These are phyloP conservation scores for Colossoma macropomum DNA, from an alignment of 2,113 vertebrate genomes.

Conservation along the genomic window DNA sequence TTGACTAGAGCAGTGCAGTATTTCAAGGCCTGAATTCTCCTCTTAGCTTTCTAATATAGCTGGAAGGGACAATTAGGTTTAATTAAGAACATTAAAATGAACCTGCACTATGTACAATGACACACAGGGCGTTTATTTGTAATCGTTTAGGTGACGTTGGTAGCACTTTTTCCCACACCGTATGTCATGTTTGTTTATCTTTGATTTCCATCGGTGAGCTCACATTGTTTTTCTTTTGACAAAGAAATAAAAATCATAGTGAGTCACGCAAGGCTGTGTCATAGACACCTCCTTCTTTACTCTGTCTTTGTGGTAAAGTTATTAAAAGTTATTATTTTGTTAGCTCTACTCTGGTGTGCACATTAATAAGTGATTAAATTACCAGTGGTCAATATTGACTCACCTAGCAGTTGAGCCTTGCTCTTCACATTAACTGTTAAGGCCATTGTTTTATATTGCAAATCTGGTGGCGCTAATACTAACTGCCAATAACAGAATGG, in stretches of 20 bases:
- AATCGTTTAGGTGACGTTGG: conserved; percentile 20
- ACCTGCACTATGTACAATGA: neutral
- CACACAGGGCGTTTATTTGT: conserved; percentile 3
- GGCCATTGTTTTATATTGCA: conserved; percentile 41
- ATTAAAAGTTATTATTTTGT: conserved; percentile 8
- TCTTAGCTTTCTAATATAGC: neutral
- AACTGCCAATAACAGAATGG: conserved; percentile 45
- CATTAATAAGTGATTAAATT: conserved; percentile 35
- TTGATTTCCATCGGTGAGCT: conserved; percentile 38
- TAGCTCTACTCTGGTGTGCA: conserved; percentile 4
- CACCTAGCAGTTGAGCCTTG: conserved; percentile 5
- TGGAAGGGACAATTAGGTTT: conserved; percentile 40
- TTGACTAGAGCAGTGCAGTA: conserved; percentile 48
- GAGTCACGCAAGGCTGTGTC: conserved; percentile 42
- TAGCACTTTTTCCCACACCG: conserved; percentile 12
- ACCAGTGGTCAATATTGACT: conserved; percentile 55
- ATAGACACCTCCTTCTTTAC: neutral
- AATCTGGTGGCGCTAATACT: conserved; percentile 6
- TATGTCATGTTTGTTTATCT: neutral
- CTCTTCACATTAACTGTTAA: conserved; percentile 9
- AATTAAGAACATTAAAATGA: conserved; percentile 24
- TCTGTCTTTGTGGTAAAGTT: neutral
- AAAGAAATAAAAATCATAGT: conserved; percentile 41
- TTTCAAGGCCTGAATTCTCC: conserved; percentile 52
- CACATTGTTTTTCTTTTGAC: conserved; percentile 35